Evolutionary conservation across 1,140 invertebrate genomes (phyloP), one percentile per base, ranked within the genome.

Genomic region (Calliopsis andreniformis): DNA sequence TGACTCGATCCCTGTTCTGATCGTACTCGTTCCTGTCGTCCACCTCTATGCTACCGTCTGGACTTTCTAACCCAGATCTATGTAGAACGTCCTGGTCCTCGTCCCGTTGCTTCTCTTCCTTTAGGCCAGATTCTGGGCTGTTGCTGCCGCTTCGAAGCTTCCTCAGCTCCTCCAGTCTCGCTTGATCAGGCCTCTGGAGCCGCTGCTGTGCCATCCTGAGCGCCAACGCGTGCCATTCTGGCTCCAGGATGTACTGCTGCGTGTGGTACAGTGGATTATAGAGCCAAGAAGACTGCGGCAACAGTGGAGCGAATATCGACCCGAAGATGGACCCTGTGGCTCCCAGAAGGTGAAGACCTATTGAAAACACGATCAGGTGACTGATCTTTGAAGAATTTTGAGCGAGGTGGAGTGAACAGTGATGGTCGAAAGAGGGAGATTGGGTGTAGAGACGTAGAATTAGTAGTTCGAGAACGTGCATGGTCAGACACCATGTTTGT

Each of bases 141-240:
- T 75, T 85, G 25, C 83, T 89, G 12, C 71, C 80, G 23, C 86
- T 84, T 18, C 90, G 64, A 0, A 89, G 63, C 67, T 92, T 92
- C 43, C 89, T 82, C 0, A 91, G 69, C 68, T 92, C 89, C 43
- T 92, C 90, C 2, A 91, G 70, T 12, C 86, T 78, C 0, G 86
- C 84, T 32, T 89, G 89, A 56, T 92, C 91, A 0, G 91, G 89
- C 76, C 89, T 88, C 62, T 92, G 90, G 8, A 92, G 78, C 42
- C 91, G 89, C 10, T 92, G 91, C 59, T 92, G 91, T 0, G 91
- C 91, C 88, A 91, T 91, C n/a, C 90, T 83, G 10, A 92, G 64
- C 5, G 91, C 90, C 14, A 92, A 47, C 16, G 89, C 90, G 51
- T 92, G 91, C 91, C 91, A 92, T 39, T 92, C 91, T 0, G 90